Evolutionary conservation across 2,888 invertebrate genomes (phyloP), one percentile per base, ranked within the genome.

Genomic region (Auanema freiburgensis): DNA sequence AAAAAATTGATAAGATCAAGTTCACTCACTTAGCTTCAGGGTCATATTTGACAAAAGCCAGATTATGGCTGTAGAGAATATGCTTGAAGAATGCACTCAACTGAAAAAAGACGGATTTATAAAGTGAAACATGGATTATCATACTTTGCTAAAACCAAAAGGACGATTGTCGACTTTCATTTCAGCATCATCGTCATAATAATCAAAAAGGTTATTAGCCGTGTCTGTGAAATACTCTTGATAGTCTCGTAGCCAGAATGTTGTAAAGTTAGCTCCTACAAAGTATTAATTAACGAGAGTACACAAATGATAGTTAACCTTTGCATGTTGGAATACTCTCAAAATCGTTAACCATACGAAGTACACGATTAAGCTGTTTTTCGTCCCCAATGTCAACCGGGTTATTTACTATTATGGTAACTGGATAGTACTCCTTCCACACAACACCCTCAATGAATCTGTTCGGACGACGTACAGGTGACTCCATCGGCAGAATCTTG

Each of bases 341-440:
- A 56, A 80, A 82, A 16, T 80, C 78, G 16, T 63, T 43, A 12
- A 80, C 72, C 61, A 83, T 71, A 24, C 59, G 24, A 14, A 74
- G 66, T 44, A 83, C 67, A 1, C 59, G 41, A 2, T 54, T 14
- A 16, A 75, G 23, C 42, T 76, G 67, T 1, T n/a, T 6, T 1
- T 46, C 52, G 51, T 71, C 59, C 5, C 67, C 54, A 8, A 80
- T 70, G 58, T 83, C 75, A 23, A 80, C 57, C 2, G 78, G 78
- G 25, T 69, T 72, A 62, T 82, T 79, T 40, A 83, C 72, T 23
- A 83, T 60, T 1, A 83, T 71, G 14, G 79, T 78, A 8, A 83
- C 76, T 18, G 83, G 83, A 56, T 83, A 83, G 72, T 80, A 81
- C 67, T 81, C 79, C 23, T 71, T 71, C 80, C 79, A 80, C n/a